Conservation (phyloP, 1,140 invertebrate genomes). For the Lepidostoma basale region DNA sequence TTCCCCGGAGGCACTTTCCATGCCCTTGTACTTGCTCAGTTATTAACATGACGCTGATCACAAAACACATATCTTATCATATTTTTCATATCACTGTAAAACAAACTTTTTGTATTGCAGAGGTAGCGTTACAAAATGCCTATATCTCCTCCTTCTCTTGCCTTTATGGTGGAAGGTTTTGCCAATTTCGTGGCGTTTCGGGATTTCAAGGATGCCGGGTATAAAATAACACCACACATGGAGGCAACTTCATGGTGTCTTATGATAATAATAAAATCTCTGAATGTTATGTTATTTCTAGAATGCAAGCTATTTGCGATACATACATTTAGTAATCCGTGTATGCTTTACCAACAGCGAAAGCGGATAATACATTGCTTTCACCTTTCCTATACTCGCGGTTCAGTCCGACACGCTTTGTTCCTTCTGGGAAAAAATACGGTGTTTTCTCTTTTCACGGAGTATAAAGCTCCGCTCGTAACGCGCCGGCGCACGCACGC, state of each 20-base stretch:
- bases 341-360: background rate
- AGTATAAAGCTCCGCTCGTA: constrained; percentile 36
- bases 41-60: no score
- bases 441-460: constrained; percentile 41
- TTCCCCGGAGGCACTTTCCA: no score
- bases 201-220: background rate
- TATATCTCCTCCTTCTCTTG: background rate
- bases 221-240: background rate
- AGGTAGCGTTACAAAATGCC: no score
- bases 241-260: background rate
- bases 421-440: constrained; percentile 31
- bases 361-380: constrained; percentile 36
- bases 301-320: background rate
- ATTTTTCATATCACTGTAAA: no score
- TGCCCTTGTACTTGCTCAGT: no score
- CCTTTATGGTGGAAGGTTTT: no score
- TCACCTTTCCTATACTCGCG: constrained; percentile 30
- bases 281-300: background rate
- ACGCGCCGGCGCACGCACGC: constrained; percentile 22
- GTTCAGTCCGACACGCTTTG: constrained; percentile 38
- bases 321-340: background rate
- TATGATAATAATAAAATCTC: no score
- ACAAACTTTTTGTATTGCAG: no score
- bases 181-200: background rate
- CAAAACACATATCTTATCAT: no score